Base-by-base conservation (phyloP, 2,888 invertebrate species). In the Watsonalla binaria region DNA sequence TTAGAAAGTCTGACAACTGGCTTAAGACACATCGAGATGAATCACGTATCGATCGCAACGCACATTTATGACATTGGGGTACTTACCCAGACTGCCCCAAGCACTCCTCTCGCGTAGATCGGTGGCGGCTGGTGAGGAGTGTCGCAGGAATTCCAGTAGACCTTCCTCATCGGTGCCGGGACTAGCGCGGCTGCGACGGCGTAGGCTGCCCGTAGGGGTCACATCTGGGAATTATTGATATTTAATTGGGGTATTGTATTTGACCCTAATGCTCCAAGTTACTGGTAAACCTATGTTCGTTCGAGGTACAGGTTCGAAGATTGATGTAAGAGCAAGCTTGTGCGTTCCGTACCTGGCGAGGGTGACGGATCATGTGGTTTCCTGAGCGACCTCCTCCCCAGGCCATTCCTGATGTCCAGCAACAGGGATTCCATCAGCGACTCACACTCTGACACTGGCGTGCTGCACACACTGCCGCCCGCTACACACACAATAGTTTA, bases 171-270 rank as follows among this genome's bases (percentile, higher is more conserved):
- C 96, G 5, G 69, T 79, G 0, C 94, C 94, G 0, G 96, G 93
- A 14, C 96, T 94, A 37, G 96, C 93, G 74, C 97, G 95, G 66
- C 96, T 92, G 47, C 97, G 92, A 42, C 97, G 92, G 15, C 97
- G 92, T 45, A 97, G 86, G 62, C 97, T 97, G 39, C 97, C 97
- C 62, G 96, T 97, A 11, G 97, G 97, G 5, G 97, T 97, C 46
- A 97, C 94, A 76, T 97, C 97, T 92, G 83, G 55, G 57, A 62
- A 24, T 24, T 24, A 1, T 2, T 24, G 24, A 24, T 24, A 4
- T 24, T 24, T 24, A 24, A 24, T 24, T 24, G 24, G 24, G 24
- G 24, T 24, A 24, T 1, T 24, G 1, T 24, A 24, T 24, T 24
- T 24, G 2, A n/a, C n/a, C n/a, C n/a, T n/a, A n/a, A n/a, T n/a